Evolutionary conservation across 2,113 vertebrate genomes (phyloP).

Genomic region (Cricetomys ansorgei): DNA sequence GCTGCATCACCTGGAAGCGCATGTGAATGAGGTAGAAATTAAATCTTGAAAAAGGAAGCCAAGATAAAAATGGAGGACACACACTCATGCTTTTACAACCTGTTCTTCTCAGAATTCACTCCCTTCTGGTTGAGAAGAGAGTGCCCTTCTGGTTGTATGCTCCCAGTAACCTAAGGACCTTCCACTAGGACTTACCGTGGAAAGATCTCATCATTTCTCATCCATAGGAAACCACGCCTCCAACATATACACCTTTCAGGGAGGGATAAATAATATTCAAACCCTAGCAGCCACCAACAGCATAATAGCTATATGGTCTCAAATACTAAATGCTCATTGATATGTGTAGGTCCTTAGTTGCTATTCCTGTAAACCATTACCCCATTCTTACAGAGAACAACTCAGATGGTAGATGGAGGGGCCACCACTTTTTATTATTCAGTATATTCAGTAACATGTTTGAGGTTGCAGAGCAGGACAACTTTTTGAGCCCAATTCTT

Average conservation of each 20-base stretch:
- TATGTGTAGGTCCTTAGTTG: neutral
- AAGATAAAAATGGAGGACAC: neutral
- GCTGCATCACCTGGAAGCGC: neutral
- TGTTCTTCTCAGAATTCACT: neutral
- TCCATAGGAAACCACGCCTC: neutral
- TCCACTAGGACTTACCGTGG: neutral
- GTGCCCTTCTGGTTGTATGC: neutral
- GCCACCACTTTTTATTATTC: neutral
- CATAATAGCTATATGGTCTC: neutral
- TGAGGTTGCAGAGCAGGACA: neutral
- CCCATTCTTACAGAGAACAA: conserved; percentile 6
- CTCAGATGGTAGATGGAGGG: neutral
- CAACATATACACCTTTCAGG: neutral
- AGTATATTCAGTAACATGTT: conserved; percentile 35
- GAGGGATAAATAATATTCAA: neutral
- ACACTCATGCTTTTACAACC: neutral
- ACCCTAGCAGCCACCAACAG: conserved; percentile 3
- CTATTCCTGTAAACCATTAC: neutral
- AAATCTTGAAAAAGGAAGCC: neutral
- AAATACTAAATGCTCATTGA: neutral
- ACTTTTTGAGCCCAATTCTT: neutral
- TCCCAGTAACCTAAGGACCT: neutral
- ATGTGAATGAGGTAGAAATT: neutral
- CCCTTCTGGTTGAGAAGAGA: neutral
- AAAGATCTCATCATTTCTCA: neutral